A percentile compares a stretch with the other conserved stretches of the same genome.
These are phyloP conservation scores for Magallana gigas DNA, from an alignment of 1,140 invertebrate species.

Conservation along the genomic window DNA sequence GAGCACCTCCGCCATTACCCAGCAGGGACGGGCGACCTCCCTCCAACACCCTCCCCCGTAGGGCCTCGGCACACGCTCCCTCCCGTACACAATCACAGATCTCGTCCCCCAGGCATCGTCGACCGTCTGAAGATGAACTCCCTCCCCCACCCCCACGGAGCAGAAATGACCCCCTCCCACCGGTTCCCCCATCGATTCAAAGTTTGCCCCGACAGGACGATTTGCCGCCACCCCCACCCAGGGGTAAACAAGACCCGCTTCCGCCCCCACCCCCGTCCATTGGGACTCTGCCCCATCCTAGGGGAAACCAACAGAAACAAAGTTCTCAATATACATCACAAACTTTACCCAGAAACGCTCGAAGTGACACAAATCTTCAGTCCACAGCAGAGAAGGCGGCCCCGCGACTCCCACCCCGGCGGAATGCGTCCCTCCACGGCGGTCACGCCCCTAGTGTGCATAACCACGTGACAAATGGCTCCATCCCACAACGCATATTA, in stretches of 20 bases:
- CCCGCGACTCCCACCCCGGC: not conserved
- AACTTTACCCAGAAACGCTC: slow-evolving; percentile 9
- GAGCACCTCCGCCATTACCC: slow-evolving; percentile 31
- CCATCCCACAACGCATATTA: not conserved
- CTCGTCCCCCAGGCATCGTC: not conserved
- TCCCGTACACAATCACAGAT: not conserved
- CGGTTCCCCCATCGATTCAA: not conserved
- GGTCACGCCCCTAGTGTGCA: not conserved
- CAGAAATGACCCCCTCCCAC: slow-evolving; percentile 10
- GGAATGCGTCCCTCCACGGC: not conserved
- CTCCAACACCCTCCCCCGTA: slow-evolving; percentile 22
- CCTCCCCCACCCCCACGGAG: slow-evolving; percentile 1
- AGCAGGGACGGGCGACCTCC: slow-evolving; percentile 8
- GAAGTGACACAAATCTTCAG: slow-evolving; percentile 7
- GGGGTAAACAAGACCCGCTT: not conserved
- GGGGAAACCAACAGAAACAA: not conserved
- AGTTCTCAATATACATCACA: not conserved
- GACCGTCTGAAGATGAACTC: not conserved
- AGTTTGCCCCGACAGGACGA: not conserved
- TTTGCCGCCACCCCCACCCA: slow-evolving; percentile 12
- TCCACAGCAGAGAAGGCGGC: not conserved
- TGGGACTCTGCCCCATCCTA: not conserved
- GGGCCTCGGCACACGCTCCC: not conserved
- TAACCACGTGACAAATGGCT: not conserved
- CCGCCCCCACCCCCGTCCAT: not conserved